These are phyloP conservation scores for Dynastes hyllus DNA, from an alignment of 2,888 invertebrate genomes.

Conservation along the genomic window DNA sequence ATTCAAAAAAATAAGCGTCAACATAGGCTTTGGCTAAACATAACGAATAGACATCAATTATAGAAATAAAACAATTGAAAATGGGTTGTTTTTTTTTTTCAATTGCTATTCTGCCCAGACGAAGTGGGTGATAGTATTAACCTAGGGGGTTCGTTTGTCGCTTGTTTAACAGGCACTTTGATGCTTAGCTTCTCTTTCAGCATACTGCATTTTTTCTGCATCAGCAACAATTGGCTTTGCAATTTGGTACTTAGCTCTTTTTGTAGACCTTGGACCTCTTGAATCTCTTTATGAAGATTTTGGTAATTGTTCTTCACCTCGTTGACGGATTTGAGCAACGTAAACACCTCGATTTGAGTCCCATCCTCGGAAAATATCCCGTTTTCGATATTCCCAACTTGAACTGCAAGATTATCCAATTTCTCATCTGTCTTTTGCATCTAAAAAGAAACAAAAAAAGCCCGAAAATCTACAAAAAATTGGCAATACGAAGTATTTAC, in stretches of 20 bases:
- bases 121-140: conserved; percentile 52
- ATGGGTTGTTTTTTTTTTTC: conserved; percentile 15
- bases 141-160: conserved; percentile 41
- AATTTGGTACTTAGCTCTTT: conserved; percentile 85
- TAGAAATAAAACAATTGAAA: conserved; percentile 33
- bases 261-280: conserved; percentile 86
- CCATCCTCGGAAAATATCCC: conserved; percentile 72
- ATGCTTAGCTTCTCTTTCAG: conserved; percentile 79
- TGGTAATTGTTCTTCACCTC: conserved; percentile 87
- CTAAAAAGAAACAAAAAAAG: conserved; percentile 69
- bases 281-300: conserved; percentile 83
- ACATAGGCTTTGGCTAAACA: not conserved
- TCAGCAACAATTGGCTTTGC: conserved; percentile 80
- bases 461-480: not conserved
- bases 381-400: conserved; percentile 82
- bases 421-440: conserved; percentile 83
- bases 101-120: conserved; percentile 48
- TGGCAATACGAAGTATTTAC: conserved; percentile 56
- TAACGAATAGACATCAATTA: conserved; percentile 27
- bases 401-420: conserved; percentile 82
- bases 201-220: conserved; percentile 84
- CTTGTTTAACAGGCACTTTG: conserved; percentile 49
- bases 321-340: conserved; percentile 83
- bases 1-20: too few species aligned
- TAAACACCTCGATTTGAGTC: conserved; percentile 80